Percentiles rank a stretch among this genome's conserved stretches.
Conservation (phyloP, 1,140 invertebrate genomes). For the Bathynomus jamesi region DNA sequence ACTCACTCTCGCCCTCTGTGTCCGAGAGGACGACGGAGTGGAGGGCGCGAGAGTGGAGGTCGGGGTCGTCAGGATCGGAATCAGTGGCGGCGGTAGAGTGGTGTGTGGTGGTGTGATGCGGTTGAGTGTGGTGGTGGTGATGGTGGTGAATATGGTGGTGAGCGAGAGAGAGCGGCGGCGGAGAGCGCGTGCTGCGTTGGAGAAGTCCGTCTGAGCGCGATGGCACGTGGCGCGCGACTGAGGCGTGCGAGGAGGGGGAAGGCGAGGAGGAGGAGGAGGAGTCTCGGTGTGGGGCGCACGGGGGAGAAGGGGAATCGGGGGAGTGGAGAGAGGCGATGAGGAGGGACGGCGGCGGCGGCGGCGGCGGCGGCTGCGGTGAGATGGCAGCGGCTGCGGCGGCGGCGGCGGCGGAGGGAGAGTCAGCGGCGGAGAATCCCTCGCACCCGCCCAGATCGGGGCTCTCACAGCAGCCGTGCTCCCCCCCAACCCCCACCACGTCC, state of each 20-base stretch:
- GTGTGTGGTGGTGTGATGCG: neutral
- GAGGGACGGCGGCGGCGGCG: slow-evolving; percentile 26
- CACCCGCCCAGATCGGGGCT: slow-evolving; percentile 27
- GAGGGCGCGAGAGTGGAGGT: slow-evolving; percentile 16
- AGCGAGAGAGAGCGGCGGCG: slow-evolving; percentile 23
- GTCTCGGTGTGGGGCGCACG: slow-evolving; percentile 9
- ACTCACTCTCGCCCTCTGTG: slow-evolving; percentile 33
- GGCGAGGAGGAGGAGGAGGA: neutral
- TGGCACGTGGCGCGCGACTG: slow-evolving; percentile 37
- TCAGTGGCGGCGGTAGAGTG: neutral
- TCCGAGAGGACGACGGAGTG: slow-evolving; percentile 25
- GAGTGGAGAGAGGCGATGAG: slow-evolving; percentile 13
- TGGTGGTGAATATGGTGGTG: slow-evolving; percentile 27
- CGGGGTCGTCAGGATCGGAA: slow-evolving; percentile 16
- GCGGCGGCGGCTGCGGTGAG: slow-evolving; percentile 16
- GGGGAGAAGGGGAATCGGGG: slow-evolving; percentile 19
- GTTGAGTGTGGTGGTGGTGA: slow-evolving; percentile 26
- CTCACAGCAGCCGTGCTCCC: slow-evolving; percentile 19
- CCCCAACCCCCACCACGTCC: slow-evolving; percentile 19
- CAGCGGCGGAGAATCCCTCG: slow-evolving; percentile 28
- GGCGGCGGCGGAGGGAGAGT: slow-evolving; percentile 24
- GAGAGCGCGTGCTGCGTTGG: slow-evolving; percentile 21
- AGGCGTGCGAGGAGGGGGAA: slow-evolving; percentile 4
- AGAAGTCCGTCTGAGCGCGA: slow-evolving; percentile 27
- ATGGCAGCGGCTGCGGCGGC: slow-evolving; percentile 27